Evolutionary conservation across 2,888 invertebrate genomes (phyloP).

Genomic region (Lamproptera curius): DNA sequence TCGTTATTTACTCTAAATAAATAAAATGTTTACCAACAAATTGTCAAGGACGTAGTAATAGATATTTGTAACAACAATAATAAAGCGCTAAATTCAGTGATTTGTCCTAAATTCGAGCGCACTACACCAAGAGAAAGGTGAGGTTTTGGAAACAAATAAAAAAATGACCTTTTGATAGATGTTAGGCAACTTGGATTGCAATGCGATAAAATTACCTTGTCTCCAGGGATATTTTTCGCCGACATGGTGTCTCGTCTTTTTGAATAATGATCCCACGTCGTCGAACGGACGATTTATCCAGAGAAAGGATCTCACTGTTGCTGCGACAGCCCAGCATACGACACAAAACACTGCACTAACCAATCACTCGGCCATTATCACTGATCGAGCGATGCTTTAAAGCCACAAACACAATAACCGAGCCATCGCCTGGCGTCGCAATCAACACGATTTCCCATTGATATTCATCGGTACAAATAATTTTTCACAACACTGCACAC

Average conservation of each 20-base stretch:
- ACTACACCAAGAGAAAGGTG: constrained; percentile 60
- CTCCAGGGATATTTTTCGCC: constrained; percentile 89
- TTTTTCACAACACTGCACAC: constrained; percentile 77
- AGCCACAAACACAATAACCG: constrained; percentile 73
- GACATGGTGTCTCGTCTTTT: constrained; percentile 81
- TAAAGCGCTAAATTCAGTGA: too few relatives aligned
- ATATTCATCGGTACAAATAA: constrained; percentile 73
- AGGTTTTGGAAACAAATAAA: constrained; percentile 57
- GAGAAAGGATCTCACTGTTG: constrained; percentile 73
- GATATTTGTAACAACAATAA: constrained; percentile 1
- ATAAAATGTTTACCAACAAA: constrained; percentile 17
- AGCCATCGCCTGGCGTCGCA: constrained; percentile 72
- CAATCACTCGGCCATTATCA: constrained; percentile 76
- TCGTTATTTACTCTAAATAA: too few relatives aligned
- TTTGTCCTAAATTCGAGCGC: too few relatives aligned
- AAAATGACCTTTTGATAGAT: constrained; percentile 34
- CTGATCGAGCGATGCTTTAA: constrained; percentile 69
- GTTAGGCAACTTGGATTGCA: constrained; percentile 23
- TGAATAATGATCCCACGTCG: constrained; percentile 65
- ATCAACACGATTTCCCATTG: constrained; percentile 75
- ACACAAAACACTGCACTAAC: constrained; percentile 75
- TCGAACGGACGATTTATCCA: constrained; percentile 73
- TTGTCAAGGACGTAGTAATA: not conserved
- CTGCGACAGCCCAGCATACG: constrained; percentile 73
- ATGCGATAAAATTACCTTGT: constrained; percentile 80